These are phyloP conservation scores for Blastomussa wellsi DNA, from an alignment of 92 coral and sea anemone genomes.

Conservation along the genomic window DNA sequence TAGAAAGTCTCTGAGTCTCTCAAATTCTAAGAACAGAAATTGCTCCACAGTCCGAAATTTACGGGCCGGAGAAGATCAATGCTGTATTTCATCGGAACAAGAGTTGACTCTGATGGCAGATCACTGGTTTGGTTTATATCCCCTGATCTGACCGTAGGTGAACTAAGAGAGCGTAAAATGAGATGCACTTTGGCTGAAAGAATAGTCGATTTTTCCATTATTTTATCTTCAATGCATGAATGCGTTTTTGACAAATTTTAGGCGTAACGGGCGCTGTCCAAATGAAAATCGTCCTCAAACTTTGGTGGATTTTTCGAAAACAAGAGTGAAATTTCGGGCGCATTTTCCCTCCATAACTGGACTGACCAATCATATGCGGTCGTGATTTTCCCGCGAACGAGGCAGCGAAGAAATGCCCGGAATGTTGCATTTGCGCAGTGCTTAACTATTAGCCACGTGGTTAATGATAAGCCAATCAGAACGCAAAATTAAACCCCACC, in stretches of 20 bases:
- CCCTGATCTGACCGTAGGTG: not conserved
- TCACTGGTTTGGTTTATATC: not conserved
- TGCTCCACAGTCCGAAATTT: not conserved
- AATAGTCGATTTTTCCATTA: not conserved
- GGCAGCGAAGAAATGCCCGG: conserved; percentile 90
- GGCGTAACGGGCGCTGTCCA: not conserved
- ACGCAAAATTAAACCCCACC: conserved; percentile 99
- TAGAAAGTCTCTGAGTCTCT: not conserved
- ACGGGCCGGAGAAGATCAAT: not conserved
- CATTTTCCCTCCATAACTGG: conserved; percentile 77
- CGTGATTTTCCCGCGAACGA: conserved; percentile 97
- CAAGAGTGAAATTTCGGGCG: conserved; percentile 16
- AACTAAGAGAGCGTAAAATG: not conserved
- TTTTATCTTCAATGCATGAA: not conserved
- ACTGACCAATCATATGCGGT: conserved; percentile 70
- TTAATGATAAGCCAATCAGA: conserved; percentile 97
- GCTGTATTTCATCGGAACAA: not conserved
- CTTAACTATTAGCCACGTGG: conserved; percentile 75
- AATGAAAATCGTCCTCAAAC: not conserved
- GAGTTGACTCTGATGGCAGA: not conserved
- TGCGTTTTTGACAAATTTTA: conserved; percentile 4
- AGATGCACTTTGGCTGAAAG: not conserved
- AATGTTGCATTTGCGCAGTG: conserved; percentile 83
- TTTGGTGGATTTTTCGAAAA: not conserved
- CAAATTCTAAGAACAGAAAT: not conserved